Evolutionary conservation across 2,888 invertebrate species (phyloP), one percentile per base, ranked within the genome.

Genomic region (Lochmaea capreae): DNA sequence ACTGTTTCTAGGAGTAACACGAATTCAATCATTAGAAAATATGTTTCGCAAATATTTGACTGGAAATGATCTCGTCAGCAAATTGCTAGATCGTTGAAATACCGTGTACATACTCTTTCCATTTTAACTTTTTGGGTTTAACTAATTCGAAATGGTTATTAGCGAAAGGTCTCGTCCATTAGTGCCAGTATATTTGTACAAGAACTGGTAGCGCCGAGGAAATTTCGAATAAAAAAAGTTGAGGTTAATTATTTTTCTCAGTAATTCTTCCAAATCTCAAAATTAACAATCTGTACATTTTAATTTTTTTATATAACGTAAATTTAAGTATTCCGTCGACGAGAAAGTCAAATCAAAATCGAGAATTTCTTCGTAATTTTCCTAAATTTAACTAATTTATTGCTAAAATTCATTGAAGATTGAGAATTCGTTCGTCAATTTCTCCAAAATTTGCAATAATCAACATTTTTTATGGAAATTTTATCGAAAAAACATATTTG

Each of bases 21-120:
- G 69, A 71, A 58, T 71, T 58, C 33, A 65, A 71, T 71, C 70
- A 71, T 71, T 70, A 71, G 65, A 73, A 65, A 65, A 65, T 73
- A 73, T 68, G 59, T 68, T 58, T 63, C n/a, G 58, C 68, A 73
- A 73, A 73, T 65, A 73, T 73, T 68, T 65, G 59, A 33, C 57
- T 59, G 39, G 52, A 73, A 67, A 68, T 73, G 63, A 73, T 65
- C 49, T 68, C 16, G 49, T 73, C 65, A 58, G 72, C 46, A 73
- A 65, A 42, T 54, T 54, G n/a, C 18, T 16, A 54, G 52, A 33
- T 2, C 52, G 43, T 54, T 18, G 52, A 54, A 66, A 22, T 4
- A 3, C 8, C n/a, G 52, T 66, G 16, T n/a, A 39, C 61, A 39
- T 61, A n/a, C 12, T 22, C 43, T 65, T 65, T 49, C 42, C n/a